Conservation (phyloP, 2,888 invertebrate genomes). For the Caenorhabditis sp. region DNA sequence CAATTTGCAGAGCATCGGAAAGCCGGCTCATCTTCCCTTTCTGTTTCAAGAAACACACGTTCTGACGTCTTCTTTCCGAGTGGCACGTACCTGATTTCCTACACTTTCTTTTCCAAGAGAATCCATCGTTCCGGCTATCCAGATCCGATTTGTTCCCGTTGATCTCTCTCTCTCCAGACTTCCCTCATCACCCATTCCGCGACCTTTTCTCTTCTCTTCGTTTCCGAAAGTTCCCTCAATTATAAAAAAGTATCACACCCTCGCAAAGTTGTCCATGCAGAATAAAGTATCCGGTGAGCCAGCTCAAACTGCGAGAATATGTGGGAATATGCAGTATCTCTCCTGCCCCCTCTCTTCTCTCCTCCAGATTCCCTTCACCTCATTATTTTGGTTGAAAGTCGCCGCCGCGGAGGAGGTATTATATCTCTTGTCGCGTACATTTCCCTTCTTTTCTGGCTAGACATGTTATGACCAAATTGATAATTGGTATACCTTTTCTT, state of each 20-base stretch:
- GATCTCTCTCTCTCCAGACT: neutral
- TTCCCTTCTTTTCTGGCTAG: neutral
- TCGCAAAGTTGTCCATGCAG: slow-evolving; percentile 43
- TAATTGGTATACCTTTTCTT: no score
- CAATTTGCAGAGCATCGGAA: slow-evolving; percentile 25
- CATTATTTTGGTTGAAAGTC: slow-evolving; percentile 40
- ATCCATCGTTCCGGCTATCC: neutral
- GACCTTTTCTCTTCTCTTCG: slow-evolving; percentile 15
- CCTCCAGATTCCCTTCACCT: slow-evolving; percentile 34
- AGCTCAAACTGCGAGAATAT: slow-evolving; percentile 28
- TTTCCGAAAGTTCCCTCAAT: slow-evolving; percentile 6
- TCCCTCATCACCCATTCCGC: neutral
- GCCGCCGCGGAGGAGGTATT: slow-evolving; percentile 3
- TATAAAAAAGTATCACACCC: slow-evolving; percentile 3
- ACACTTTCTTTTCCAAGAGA: no score
- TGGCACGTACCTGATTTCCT: neutral
- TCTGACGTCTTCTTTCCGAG: slow-evolving; percentile 13
- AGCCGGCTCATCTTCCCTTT: slow-evolving; percentile 39
- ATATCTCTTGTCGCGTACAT: slow-evolving; percentile 7
- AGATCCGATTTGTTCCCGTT: neutral
- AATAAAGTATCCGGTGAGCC: slow-evolving; percentile 28
- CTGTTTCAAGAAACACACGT: slow-evolving; percentile 49
- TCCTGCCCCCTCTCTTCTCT: slow-evolving; percentile 4
- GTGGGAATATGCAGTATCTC: neutral
- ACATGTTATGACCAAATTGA: no score